Evolutionary conservation across 2,888 invertebrate genomes (phyloP).

Genomic region (Imbricaverruca yamaguchii): DNA sequence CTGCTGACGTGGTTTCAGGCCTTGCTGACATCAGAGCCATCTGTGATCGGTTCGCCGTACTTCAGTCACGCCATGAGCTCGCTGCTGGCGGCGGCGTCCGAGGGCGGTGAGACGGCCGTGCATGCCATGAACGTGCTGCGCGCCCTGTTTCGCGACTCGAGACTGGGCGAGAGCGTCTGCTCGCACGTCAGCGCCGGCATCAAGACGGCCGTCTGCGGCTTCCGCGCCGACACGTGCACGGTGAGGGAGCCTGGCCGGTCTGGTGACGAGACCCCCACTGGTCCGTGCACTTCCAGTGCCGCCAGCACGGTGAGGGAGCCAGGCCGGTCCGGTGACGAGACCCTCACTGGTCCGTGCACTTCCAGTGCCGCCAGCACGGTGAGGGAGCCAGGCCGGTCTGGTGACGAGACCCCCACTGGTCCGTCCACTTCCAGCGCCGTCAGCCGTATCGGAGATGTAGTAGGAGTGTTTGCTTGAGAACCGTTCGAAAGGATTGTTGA

Average conservation of each 20-base stretch:
- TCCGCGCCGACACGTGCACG: constrained; percentile 42
- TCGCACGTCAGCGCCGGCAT: constrained; percentile 43
- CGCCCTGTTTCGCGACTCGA: constrained; percentile 66
- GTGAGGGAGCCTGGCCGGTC: constrained; percentile 35
- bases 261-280: no score
- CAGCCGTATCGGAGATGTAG: no score
- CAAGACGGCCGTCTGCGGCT: constrained; percentile 43
- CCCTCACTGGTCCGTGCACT: no score
- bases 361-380: constrained; percentile 38
- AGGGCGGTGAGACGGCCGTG: constrained; percentile 50
- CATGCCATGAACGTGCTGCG: constrained; percentile 83
- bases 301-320: constrained; percentile 40
- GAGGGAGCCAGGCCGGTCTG: constrained; percentile 30
- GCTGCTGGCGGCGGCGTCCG: constrained; percentile 47
- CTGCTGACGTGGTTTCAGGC: constrained; percentile 55
- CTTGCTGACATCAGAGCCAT: constrained; percentile 64
- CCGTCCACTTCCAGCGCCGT: no score
- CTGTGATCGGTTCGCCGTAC: constrained; percentile 50
- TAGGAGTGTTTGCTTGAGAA: no score
- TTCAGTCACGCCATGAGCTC: constrained; percentile 53
- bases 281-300: no score
- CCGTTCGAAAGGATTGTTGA: no score
- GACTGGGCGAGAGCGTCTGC: constrained; percentile 60
- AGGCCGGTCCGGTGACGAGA: no score
- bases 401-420: no score